Evolutionary conservation across 2,113 vertebrate species (phyloP).

Genomic region (Burhinus bistriatus): DNA sequence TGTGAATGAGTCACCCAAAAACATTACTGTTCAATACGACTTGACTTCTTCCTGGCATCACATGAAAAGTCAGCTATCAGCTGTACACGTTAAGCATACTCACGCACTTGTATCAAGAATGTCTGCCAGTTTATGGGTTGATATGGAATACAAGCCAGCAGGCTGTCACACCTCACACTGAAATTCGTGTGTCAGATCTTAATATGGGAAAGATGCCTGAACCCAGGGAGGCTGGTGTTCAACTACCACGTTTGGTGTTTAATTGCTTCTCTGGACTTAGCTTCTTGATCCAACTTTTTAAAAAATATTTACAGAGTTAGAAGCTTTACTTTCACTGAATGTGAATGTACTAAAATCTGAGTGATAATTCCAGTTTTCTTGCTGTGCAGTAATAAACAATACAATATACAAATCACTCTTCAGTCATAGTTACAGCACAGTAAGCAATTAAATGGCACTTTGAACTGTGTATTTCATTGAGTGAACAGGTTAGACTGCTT

Average conservation of each 20-base stretch:
- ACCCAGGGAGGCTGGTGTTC: not conserved
- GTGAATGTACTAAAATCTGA: not conserved
- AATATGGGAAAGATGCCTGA: not conserved
- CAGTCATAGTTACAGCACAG: not conserved
- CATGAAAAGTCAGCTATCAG: not conserved
- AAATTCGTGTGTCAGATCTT: not conserved
- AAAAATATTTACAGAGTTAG: not conserved
- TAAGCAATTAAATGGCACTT: not conserved
- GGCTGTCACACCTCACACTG: not conserved
- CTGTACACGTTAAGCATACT: not conserved
- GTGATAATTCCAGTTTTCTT: not conserved
- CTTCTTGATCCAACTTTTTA: not conserved
- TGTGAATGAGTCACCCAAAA: not conserved
- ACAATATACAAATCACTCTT: not conserved
- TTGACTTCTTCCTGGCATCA: not conserved
- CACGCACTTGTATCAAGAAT: not conserved
- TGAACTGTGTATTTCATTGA: not conserved
- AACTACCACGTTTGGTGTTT: not conserved
- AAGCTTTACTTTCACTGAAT: not conserved
- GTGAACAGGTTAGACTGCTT: not conserved
- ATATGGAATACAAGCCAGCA: not conserved
- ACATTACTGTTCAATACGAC: not conserved
- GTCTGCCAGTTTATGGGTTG: not conserved
- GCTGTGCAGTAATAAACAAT: not conserved
- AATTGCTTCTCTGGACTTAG: not conserved